Base-by-base conservation (phyloP, 2,888 invertebrate genomes). In the Encarsia formosa region DNA sequence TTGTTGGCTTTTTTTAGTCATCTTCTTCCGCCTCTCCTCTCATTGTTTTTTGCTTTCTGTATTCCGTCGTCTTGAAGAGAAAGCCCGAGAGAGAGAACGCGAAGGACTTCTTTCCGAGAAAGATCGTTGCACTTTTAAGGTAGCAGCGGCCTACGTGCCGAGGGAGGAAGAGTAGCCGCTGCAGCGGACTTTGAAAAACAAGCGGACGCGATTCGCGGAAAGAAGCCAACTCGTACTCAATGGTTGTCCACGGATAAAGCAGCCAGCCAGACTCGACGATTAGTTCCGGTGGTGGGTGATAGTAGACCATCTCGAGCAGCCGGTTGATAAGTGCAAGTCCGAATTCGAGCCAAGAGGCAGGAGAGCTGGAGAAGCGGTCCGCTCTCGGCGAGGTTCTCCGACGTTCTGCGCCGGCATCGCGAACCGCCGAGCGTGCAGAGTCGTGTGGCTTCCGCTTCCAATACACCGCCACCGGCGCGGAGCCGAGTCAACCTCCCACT, bases 331-430 rank as follows among this genome's bases (percentile, higher is more conserved):
- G 23, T 22, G n/a, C n/a, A n/a, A n/a, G n/a, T n/a, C n/a, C n/a
- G n/a, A n/a, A n/a, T n/a, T n/a, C n/a, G 46, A 42, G 35, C 16
- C 13, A 18, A 19, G 22, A 11, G 11, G 48, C 32, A 39, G n/a
- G 43, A 23, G 24, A 4, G 31, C 20, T 16, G 19, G 60, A 59
- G 60, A 59, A 61, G 48, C 58, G 61, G 59, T 59, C 69, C 65
- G 67, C 66, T 65, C 70, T 60, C 64, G 61, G 57, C 68, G 68
- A 66, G 62, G 61, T 63, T 63, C 68, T 65, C 62, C 60, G 68
- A 67, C 64, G 69, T 65, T 71, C 69, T 70, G 64, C 61, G 60
- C 53, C 56, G 51, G 49, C 53, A 37, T n/a, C 37, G 44, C 19
- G 26, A 23, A 19, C 42, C 42, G 31, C 38, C 42, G 29, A 23